Conservation (phyloP, 2,888 invertebrate genomes). For the Argyresthia albistria region DNA sequence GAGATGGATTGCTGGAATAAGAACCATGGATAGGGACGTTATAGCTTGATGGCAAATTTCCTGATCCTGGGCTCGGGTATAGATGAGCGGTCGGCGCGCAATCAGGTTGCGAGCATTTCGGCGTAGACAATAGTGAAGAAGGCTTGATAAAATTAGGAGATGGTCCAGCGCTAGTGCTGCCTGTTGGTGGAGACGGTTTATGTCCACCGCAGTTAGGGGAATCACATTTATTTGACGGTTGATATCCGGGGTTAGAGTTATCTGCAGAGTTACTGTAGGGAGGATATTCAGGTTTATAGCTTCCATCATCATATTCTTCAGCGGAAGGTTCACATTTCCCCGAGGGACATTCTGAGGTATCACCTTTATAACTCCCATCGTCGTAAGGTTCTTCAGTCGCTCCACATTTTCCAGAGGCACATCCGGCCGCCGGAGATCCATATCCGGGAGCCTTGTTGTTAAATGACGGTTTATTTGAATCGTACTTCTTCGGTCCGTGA, state of each 20-base stretch:
- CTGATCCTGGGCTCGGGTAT: conserved; percentile 11
- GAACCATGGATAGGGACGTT: conserved; percentile 21
- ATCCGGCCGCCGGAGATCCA: conserved; percentile 9
- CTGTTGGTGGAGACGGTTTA: background rate
- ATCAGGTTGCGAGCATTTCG: conserved; percentile 24
- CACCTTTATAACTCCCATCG: no score
- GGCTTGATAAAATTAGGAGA: conserved; percentile 23
- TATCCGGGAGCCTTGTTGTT: conserved; percentile 4
- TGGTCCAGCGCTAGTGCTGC: conserved; percentile 9
- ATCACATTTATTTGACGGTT: background rate
- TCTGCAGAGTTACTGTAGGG: background rate
- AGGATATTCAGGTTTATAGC: background rate
- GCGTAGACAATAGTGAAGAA: conserved; percentile 31
- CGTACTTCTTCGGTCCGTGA: background rate
- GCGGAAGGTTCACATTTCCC: background rate
- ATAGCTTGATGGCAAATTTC: conserved; percentile 23
- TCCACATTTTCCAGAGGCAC: conserved; percentile 6
- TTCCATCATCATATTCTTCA: background rate
- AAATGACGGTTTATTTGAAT: background rate
- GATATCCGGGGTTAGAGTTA: background rate
- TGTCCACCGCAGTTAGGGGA: conserved; percentile 1
- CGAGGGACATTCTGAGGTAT: background rate
- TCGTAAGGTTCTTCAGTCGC: background rate
- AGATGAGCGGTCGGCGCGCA: conserved; percentile 11
- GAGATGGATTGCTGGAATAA: conserved; percentile 7